phyloP scores from a whole-genome alignment of 2,113 vertebrate genomes.

The Loxodonta africana region DNA sequence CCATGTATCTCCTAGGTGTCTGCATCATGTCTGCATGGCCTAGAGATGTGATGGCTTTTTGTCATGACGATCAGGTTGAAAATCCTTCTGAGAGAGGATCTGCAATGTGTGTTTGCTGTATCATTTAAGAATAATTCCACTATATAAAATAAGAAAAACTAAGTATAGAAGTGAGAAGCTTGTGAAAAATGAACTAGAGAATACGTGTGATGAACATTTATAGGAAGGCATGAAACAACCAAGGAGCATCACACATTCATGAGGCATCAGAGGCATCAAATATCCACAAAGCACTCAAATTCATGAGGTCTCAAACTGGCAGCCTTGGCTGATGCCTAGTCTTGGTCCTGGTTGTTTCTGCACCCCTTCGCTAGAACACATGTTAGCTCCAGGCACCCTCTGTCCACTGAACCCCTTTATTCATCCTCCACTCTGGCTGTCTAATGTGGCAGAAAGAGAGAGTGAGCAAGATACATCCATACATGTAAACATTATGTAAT shows the following conservation, averaged over 20 bases:
- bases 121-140: constrained; percentile 25
- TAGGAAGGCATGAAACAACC: neutral
- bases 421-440: neutral
- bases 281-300: neutral
- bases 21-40: neutral
- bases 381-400: neutral
- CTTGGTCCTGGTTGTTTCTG: neutral
- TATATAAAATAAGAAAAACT: neutral
- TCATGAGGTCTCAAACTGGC: neutral
- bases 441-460: too few species aligned
- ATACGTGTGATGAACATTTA: neutral
- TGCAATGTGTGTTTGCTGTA: neutral
- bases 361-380: neutral
- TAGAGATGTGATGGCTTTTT: neutral
- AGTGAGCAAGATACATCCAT: neutral
- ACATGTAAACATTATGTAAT: neutral
- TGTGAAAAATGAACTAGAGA: neutral
- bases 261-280: neutral
- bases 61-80: neutral
- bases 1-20: neutral
- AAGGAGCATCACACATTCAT: neutral
- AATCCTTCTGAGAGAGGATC: neutral
- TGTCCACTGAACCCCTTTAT: neutral
- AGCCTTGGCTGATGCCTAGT: neutral
- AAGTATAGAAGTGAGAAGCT: neutral